Evolutionary conservation across 1,140 invertebrate genomes (phyloP).

Genomic region (Helicoverpa armigera): DNA sequence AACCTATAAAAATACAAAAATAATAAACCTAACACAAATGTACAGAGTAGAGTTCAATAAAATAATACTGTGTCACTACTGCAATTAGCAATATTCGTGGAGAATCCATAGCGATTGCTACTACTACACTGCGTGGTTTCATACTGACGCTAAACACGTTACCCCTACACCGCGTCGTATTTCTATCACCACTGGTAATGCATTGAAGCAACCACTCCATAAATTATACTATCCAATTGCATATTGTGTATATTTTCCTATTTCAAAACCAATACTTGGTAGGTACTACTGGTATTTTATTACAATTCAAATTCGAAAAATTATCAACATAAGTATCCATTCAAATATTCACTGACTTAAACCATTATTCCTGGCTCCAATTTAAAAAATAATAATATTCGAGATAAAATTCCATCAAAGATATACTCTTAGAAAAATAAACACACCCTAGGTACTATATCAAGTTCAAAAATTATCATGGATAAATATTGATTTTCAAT

Average conservation of each 20-base stretch:
- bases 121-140: not conserved
- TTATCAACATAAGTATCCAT: constrained; percentile 5
- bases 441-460: constrained; percentile 39
- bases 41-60: constrained; percentile 82
- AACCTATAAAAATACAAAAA: constrained; percentile 67
- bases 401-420: constrained; percentile 38
- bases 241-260: constrained; percentile 2
- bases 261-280: constrained; percentile 2
- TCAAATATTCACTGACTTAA: not conserved
- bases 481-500: constrained; percentile 36
- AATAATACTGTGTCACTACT: constrained; percentile 86
- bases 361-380: constrained; percentile 12
- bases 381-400: constrained; percentile 35
- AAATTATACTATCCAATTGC: not conserved
- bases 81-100: constrained; percentile 77
- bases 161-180: not conserved
- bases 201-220: not conserved
- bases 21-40: constrained; percentile 76
- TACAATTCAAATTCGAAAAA: constrained; percentile 1
- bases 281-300: not conserved
- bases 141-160: not conserved
- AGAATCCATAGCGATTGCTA: constrained; percentile 50
- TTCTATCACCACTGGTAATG: not conserved
- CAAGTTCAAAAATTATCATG: constrained; percentile 28
- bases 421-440: constrained; percentile 49